Percentiles rank a stretch among this genome's conserved stretches.
phyloP scores from a whole-genome alignment of 2,113 vertebrate genomes.

The Equus quagga region DNA sequence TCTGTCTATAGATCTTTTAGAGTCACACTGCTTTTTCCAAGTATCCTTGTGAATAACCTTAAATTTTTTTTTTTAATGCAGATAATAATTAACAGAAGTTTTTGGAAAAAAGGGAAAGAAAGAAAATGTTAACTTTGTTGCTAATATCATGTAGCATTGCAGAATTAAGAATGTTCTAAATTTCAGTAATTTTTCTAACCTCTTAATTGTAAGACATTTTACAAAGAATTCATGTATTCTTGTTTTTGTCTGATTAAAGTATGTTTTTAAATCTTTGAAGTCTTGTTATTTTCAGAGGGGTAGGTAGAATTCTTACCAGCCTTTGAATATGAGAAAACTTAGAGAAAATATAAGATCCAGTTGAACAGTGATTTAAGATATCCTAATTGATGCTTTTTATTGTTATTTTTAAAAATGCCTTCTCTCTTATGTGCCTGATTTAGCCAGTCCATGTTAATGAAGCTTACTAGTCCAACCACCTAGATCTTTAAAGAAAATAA shows the following conservation, averaged over 20 bases:
- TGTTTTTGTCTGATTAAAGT: neutral
- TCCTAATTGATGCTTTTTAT: slow-evolving; percentile 19
- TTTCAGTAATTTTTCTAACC: neutral
- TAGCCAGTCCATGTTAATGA: neutral
- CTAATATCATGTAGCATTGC: neutral
- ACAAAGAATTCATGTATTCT: neutral
- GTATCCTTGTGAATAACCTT: neutral
- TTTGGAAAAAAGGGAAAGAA: neutral
- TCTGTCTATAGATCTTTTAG: neutral
- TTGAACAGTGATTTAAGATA: neutral
- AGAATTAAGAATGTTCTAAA: slow-evolving; percentile 29
- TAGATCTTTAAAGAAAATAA: slow-evolving; percentile 33
- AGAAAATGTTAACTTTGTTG: neutral
- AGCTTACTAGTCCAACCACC: neutral
- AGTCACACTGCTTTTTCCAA: neutral
- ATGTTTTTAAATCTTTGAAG: neutral
- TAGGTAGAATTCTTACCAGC: neutral
- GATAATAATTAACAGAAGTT: neutral
- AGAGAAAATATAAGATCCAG: neutral
- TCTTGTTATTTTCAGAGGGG: neutral
- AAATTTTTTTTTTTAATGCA: neutral
- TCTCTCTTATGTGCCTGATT: neutral
- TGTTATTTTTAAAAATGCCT: slow-evolving; percentile 2
- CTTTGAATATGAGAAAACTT: neutral
- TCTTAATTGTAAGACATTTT: neutral